phyloP scores from a whole-genome alignment of 2,888 invertebrate genomes.

The Hecatera dysodea region DNA sequence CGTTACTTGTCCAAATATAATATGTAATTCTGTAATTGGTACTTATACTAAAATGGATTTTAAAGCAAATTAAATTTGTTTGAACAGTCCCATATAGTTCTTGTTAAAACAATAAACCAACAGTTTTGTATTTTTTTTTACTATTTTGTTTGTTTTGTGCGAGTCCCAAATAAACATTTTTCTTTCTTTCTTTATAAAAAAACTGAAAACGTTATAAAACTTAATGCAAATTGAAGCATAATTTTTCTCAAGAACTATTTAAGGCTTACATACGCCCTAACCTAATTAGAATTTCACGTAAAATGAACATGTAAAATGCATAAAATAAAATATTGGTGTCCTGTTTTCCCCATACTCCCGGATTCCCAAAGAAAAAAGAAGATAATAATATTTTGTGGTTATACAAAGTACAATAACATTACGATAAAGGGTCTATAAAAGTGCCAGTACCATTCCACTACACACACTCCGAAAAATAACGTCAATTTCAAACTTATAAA shows the following conservation, averaged over 20 bases:
- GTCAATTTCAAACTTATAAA: slow-evolving; percentile 2
- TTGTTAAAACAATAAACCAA: not conserved
- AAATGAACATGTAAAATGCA: not conserved
- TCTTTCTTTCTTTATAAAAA: not conserved
- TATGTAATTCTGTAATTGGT: slow-evolving; percentile 1
- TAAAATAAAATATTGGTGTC: not conserved
- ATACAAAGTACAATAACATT: slow-evolving; percentile 42
- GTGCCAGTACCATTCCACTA: not conserved
- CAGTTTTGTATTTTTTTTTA: too few species aligned
- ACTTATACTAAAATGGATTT: not conserved
- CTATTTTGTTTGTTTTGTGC: too few species aligned
- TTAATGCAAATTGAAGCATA: not conserved
- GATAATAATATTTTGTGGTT: slow-evolving; percentile 63
- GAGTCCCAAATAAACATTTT: too few species aligned
- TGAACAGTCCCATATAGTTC: not conserved
- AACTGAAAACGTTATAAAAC: not conserved
- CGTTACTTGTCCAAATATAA: not conserved
- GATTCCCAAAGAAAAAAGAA: slow-evolving; percentile 33
- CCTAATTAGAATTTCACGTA: not conserved
- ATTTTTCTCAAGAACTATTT: not conserved
- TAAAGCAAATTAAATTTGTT: not conserved
- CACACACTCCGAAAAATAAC: not conserved
- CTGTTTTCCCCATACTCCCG: slow-evolving; percentile 37
- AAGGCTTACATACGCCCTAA: not conserved
- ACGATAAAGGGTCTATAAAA: slow-evolving; percentile 62